Conservation (phyloP, 2,888 invertebrate genomes). For the Hetaerina titia region DNA sequence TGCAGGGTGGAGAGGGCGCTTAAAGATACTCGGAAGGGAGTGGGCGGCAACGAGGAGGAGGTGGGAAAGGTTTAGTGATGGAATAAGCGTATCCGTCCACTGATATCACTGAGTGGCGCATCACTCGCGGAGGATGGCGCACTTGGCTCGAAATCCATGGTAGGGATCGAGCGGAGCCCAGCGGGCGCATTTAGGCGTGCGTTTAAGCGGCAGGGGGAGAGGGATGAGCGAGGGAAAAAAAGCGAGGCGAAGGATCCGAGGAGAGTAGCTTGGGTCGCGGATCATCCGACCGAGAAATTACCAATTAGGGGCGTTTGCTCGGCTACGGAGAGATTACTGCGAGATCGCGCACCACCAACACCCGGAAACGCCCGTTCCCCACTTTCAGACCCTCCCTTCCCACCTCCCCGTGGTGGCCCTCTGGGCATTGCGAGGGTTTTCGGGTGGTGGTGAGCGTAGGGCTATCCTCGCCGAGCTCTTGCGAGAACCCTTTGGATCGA, state of each 20-base stretch:
- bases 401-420: neutral
- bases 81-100: neutral
- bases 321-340: slow-evolving; percentile 42
- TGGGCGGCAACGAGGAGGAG: neutral
- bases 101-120: slow-evolving; percentile 31
- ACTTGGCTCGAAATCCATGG: neutral
- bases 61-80: neutral
- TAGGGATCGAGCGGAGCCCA: neutral
- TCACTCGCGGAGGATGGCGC: neutral
- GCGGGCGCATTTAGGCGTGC: neutral
- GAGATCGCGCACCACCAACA: slow-evolving; percentile 25
- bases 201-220: neutral
- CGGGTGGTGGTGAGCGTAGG: neutral
- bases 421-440: neutral
- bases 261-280: neutral
- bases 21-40: neutral
- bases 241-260: neutral
- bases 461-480: neutral
- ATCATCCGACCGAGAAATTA: slow-evolving; percentile 63
- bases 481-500: neutral
- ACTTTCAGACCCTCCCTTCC: neutral
- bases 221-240: neutral
- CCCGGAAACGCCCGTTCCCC: slow-evolving; percentile 47
- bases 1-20: neutral
- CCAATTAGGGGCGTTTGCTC: slow-evolving; percentile 56